Evolutionary conservation across 2,797 vertebrate genomes (phyloP).

Genomic region (Notolabrus celidotus): DNA sequence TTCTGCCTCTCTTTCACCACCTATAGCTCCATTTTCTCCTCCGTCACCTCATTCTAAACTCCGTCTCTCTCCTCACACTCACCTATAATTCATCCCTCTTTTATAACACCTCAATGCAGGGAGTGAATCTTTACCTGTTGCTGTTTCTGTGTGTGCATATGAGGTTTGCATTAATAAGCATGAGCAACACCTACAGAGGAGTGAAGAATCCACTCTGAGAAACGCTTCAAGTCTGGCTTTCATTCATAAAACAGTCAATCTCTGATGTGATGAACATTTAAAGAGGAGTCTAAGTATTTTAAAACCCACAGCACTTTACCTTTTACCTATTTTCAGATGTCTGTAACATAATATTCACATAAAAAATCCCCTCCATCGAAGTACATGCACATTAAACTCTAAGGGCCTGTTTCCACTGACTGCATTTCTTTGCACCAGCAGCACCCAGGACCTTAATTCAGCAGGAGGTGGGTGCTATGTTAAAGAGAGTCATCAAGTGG

Average conservation of each 20-base stretch:
- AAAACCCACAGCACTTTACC: too few species aligned
- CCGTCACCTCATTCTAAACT: neutral
- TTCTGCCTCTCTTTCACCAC: constrained; percentile 13
- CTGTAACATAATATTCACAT: too few species aligned
- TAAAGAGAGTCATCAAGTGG: too few species aligned
- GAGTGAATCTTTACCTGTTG: constrained; percentile 19
- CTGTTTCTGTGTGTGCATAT: neutral
- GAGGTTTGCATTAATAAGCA: neutral
- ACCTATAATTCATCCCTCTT: neutral
- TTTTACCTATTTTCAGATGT: neutral
- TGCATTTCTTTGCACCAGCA: too few species aligned
- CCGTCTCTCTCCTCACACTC: neutral
- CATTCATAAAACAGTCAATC: neutral
- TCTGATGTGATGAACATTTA: too few species aligned
- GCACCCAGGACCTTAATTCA: too few species aligned
- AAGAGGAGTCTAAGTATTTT: too few species aligned
- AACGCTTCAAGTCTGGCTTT: neutral
- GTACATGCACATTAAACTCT: too few species aligned
- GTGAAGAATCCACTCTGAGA: neutral
- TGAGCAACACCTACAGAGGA: constrained; percentile 47
- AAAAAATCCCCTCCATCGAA: too few species aligned
- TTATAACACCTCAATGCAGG: neutral
- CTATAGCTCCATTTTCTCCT: constrained; percentile 11
- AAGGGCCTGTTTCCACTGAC: too few species aligned
- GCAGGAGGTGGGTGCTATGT: too few species aligned